Percentiles rank a stretch among this genome's conserved stretches.
These are phyloP conservation scores for Drosophila nasuta DNA, from an alignment of 1,140 invertebrate genomes.

Conservation along the genomic window DNA sequence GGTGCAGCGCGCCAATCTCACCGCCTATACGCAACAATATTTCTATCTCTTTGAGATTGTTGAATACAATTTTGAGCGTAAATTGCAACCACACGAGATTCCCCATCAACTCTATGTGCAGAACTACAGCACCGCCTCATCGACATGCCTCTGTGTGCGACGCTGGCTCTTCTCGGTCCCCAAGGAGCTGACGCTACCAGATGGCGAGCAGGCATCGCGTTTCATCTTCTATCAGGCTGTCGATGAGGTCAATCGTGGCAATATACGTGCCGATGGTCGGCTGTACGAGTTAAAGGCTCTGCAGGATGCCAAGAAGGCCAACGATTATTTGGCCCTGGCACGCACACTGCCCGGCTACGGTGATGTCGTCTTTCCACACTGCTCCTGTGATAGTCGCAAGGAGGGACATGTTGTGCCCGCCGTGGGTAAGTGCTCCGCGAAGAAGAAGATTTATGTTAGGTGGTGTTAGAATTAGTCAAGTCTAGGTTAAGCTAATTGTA, in stretches of 20 bases:
- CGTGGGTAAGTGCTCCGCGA: slow-evolving; percentile 86
- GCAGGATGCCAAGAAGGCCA: slow-evolving; percentile 94
- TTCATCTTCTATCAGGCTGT: slow-evolving; percentile 95
- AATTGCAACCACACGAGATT: slow-evolving; percentile 96
- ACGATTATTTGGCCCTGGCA: slow-evolving; percentile 95
- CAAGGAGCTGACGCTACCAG: slow-evolving; percentile 90
- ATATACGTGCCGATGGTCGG: slow-evolving; percentile 94
- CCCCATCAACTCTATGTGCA: slow-evolving; percentile 99
- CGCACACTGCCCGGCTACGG: slow-evolving; percentile 95
- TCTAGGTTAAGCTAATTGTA: too few relatives aligned
- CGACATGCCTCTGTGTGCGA: slow-evolving; percentile 96
- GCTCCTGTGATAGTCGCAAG: slow-evolving; percentile 96
- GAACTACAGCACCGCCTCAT: slow-evolving; percentile 99
- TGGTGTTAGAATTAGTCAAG: background rate
- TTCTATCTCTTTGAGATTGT: slow-evolving; percentile 99
- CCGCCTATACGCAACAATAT: slow-evolving; percentile 92
- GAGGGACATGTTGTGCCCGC: slow-evolving; percentile 95
- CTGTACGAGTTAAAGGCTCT: slow-evolving; percentile 98
- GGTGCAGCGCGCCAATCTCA: slow-evolving; percentile 94
- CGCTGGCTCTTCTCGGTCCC: slow-evolving; percentile 97
- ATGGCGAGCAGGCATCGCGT: slow-evolving; percentile 87
- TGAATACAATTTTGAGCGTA: slow-evolving; percentile 98
- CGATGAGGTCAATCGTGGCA: slow-evolving; percentile 97
- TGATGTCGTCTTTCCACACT: slow-evolving; percentile 97
- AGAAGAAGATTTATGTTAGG: too few relatives aligned